Evolutionary conservation across 2,888 invertebrate genomes (phyloP).

Genomic region (Nyleta sp.): DNA sequence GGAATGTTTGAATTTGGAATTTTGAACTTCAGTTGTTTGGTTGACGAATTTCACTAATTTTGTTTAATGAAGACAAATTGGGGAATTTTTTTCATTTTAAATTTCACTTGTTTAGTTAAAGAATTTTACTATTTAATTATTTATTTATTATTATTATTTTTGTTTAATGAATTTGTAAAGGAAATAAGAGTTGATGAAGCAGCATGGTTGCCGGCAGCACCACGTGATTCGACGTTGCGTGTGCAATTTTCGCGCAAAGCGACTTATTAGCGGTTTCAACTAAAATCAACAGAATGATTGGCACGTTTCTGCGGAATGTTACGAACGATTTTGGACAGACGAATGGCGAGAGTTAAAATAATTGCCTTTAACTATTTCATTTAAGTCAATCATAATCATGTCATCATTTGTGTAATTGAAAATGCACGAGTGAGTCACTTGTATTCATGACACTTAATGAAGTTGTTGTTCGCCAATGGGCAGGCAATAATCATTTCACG

Average conservation of each 20-base stretch:
- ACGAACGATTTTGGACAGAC: slow-evolving; percentile 8
- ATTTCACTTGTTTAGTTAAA: too few species aligned
- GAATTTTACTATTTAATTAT: too few species aligned
- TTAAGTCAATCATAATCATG: slow-evolving; percentile 13
- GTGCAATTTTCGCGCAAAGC: slow-evolving; percentile 5
- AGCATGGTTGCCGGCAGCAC: too few species aligned
- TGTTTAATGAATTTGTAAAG: too few species aligned
- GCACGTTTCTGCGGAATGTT: slow-evolving; percentile 1
- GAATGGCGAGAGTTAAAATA: slow-evolving; percentile 2
- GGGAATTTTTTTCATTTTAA: too few species aligned
- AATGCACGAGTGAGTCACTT: slow-evolving; percentile 1
- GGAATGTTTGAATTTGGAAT: too few species aligned
- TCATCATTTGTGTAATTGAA: slow-evolving; percentile 20
- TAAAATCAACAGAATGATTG: slow-evolving; percentile 43
- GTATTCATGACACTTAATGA: background rate
- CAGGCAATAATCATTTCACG: background rate
- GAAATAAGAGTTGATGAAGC: background rate
- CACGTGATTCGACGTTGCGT: slow-evolving; percentile 24
- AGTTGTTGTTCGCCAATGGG: slow-evolving; percentile 6
- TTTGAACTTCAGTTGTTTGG: too few species aligned
- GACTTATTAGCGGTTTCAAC: slow-evolving; percentile 19
- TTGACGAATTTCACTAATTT: too few species aligned
- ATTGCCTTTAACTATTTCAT: slow-evolving; percentile 15
- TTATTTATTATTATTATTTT: too few species aligned
- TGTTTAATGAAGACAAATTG: too few species aligned